These are phyloP conservation scores for Epistrophella euchroma DNA, from an alignment of 2,888 invertebrate species.

Conservation along the genomic window DNA sequence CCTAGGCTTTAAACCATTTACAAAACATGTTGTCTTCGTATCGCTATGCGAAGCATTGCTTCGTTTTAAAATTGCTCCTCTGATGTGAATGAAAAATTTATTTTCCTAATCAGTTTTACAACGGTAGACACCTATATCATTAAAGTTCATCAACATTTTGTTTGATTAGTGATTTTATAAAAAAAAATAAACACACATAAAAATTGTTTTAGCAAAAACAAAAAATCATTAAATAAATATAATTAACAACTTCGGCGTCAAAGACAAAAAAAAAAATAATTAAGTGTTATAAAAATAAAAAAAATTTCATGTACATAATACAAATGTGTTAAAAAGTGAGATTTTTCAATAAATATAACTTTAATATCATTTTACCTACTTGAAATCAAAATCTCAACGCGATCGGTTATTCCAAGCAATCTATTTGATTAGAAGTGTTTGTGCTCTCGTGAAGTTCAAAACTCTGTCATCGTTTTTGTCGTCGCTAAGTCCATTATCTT, in stretches of 20 bases:
- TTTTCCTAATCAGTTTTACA: slow-evolving; percentile 18
- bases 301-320: slow-evolving; percentile 48
- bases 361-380: slow-evolving; percentile 51
- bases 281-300: slow-evolving; percentile 62
- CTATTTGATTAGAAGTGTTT: slow-evolving; percentile 68
- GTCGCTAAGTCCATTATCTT: slow-evolving; percentile 38
- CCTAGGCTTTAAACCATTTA: slow-evolving; percentile 78
- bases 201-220: background rate
- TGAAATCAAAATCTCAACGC: slow-evolving; percentile 39
- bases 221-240: slow-evolving; percentile 51
- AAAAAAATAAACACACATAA: too few species aligned
- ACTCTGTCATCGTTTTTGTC: slow-evolving; percentile 45
- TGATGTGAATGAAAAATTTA: slow-evolving; percentile 76
- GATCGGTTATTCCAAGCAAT: slow-evolving; percentile 42
- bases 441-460: slow-evolving; percentile 70
- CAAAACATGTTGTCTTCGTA: slow-evolving; percentile 82
- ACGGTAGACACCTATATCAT: slow-evolving; percentile 25
- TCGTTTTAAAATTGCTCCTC: slow-evolving; percentile 84
- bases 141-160: slow-evolving; percentile 21
- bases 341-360: slow-evolving; percentile 40
- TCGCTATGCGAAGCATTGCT: slow-evolving; percentile 83
- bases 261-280: slow-evolving; percentile 69
- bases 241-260: slow-evolving; percentile 60
- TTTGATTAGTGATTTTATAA: slow-evolving; percentile 42
- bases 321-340: slow-evolving; percentile 57